Evolutionary conservation across 2,113 vertebrate genomes (phyloP), one percentile per base, ranked within the genome.

Genomic region (Syngnathus typhle): DNA sequence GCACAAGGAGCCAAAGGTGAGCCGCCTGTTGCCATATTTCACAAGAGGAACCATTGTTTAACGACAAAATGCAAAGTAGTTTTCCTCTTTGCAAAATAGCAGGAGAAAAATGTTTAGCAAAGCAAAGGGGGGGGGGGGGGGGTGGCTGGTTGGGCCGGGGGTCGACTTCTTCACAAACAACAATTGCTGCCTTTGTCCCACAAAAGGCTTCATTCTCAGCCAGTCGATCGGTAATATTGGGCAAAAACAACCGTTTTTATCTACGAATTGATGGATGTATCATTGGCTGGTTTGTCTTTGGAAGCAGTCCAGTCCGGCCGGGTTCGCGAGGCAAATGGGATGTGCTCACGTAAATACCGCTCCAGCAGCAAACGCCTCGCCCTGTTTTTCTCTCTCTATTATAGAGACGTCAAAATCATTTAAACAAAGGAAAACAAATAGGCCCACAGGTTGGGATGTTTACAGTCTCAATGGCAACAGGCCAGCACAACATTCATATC

Each of bases 351-450:
- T 90, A 90, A 90, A 91, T 91, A 90, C 85, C 88, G 83, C 81
- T 68, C 69, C 71, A 72, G 69, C 76, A 82, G 78, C 72, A 78
- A 80, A 84, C 8, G 74, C 60, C 74, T 81, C 72, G 71, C 65
- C 70, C 55, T 73, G 78, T 84, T 88, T 86, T 85, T 82, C 82
- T 89, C 88, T 88, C 84, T 84, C 84, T 85, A 89, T 91, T 88
- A 88, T 90, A 88, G 65, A 78, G 75, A 90, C 75, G 88, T 92
- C 90, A 90, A 85, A 87, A 89, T 74, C 79, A 80, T 91, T 90
- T 91, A 91, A 85, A 89, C 83, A 84, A 86, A 90, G 89, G 89
- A 88, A 91, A 90, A 88, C 74, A 88, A 84, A 85, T 88, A 90
- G 78, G 75, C 74, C 77, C 70, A 61, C 84, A 80, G 78, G 77